Base-by-base conservation (phyloP, 1,140 invertebrate genomes). In the Euglossa dilemma region DNA sequence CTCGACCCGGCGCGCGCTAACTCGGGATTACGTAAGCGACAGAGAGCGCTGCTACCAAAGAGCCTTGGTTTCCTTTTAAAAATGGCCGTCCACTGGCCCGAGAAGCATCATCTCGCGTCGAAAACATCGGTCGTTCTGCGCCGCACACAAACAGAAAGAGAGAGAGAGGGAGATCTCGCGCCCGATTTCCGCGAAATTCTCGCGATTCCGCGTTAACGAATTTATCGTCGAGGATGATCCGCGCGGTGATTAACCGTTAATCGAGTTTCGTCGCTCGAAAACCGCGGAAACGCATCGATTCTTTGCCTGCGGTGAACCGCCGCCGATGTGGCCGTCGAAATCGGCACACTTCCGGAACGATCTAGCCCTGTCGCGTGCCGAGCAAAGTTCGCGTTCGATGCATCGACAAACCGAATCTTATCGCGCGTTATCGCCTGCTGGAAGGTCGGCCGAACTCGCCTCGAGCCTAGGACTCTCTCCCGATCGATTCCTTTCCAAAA, bases 11-110 rank as follows among this genome's bases (percentile, higher is more conserved):
- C 61, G 69, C 72, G 77, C 74, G 76, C 75, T 85, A 83, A 87
- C 79, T 87, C 59, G 20, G 47, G 20, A 83, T 90, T 89, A 87
- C 80, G 69, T 90, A 90, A 90, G 86, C 50, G 59, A 64, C 72
- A 72, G 83, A 79, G 74, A 87, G 61, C 77, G 77, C 66, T 80
- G 52, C 76, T 67, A 85, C 80, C 72, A 76, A 83, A 72, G 59
- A 89, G 67, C 77, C 77, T 88, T 80, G 83, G 84, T 87, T 90
- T 90, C 90, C 90, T 90, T 91, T 91, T 90, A 91, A 91, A 91
- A 91, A 91, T 91, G 90, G 90, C 89, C 87, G 89, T 73, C 82
- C 67, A 70, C 81, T 66, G 71, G 59, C 61, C 61, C 59, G 85
- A 87, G 71, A 66, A 73, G 47, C 85, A 81, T 84, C 81, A 80